Base-by-base conservation (phyloP, 2,888 invertebrate genomes). In the Conus canariensis region DNA sequence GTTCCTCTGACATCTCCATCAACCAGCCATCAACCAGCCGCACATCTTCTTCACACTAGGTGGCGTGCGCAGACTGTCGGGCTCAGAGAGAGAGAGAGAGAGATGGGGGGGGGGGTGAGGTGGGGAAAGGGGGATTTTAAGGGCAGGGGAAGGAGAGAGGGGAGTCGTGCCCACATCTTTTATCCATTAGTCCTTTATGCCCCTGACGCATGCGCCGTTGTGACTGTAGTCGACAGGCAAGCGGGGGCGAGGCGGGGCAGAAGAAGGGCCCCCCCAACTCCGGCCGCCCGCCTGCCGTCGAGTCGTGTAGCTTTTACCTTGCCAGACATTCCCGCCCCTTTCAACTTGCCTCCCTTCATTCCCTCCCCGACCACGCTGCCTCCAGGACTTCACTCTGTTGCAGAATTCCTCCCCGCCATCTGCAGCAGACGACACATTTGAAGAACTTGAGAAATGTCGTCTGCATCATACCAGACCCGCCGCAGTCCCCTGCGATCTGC, bases 381-480 rank as follows among this genome's bases (percentile, higher is more conserved):
- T 85, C 82, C 85, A 85, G 85, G 56, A 89, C 85, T 85, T 19
- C 83, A 22, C 70, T 22, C 70, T 89, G 89, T 80, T 70, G 60
- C 70, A 83, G 82, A 85, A 82, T 82, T 85, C 59, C 70, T 58
- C 8, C 56, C 67, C 14, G 85, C 64, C 89, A 89, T 89, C 82
- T 89, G 89, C 89, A 67, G 89, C 85, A 67, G 67, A 89, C 85
- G 85, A 89, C 83, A 67, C 82, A 89, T 89, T 89, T 89, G 67
- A 82, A 89, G 85, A 83, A 89, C 89, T 82, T 67, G 82, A 70
- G 58, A 67, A 89, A 89, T 89, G 89, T 89, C 89, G 89, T 85
- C 89, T 89, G 89, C 89, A 56, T 85, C 89, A 67, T 89, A 45
- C 89, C 89, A 89, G 85, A 82, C 64, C 82, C 56, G 59, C 58